Evolutionary conservation across 2,113 vertebrate species (phyloP).

Genomic region (Chelonoidis abingdonii): DNA sequence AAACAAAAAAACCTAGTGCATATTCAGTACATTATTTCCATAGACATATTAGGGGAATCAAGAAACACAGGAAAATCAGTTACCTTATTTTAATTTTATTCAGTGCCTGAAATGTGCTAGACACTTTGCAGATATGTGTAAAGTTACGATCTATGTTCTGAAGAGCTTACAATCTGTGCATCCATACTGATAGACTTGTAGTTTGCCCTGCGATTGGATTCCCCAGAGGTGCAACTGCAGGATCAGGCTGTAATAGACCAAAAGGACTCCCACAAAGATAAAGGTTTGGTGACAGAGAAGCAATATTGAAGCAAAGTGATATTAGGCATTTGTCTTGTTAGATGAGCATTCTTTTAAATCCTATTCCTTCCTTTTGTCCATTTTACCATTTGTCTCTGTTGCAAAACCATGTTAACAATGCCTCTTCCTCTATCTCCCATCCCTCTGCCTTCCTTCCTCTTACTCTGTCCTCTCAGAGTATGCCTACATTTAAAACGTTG

Average conservation of each 20-base stretch:
- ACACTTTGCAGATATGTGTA: not conserved
- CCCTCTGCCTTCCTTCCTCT: too few relatives aligned
- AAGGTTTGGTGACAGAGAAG: not conserved
- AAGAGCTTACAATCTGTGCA: not conserved
- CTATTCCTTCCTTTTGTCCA: not conserved
- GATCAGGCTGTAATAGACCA: not conserved
- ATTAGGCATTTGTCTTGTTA: not conserved
- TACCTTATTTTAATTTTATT: not conserved
- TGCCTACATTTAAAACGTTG: too few relatives aligned
- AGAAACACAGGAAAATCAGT: not conserved
- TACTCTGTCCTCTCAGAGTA: too few relatives aligned
- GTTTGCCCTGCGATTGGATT: not conserved
- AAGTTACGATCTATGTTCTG: not conserved
- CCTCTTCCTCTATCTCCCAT: too few relatives aligned
- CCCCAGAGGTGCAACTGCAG: not conserved
- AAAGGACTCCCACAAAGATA: not conserved
- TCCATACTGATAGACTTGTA: not conserved
- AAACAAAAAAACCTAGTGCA: not conserved
- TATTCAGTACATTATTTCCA: not conserved
- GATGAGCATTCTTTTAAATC: not conserved
- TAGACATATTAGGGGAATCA: not conserved
- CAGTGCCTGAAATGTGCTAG: not conserved
- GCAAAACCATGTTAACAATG: too few relatives aligned
- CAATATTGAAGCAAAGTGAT: not conserved
- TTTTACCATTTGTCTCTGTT: not conserved